A percentile compares a stretch with the other conserved stretches of the same genome.
phyloP scores from a whole-genome alignment of 2,888 invertebrate species.

The Andrena haemorrhoa region DNA sequence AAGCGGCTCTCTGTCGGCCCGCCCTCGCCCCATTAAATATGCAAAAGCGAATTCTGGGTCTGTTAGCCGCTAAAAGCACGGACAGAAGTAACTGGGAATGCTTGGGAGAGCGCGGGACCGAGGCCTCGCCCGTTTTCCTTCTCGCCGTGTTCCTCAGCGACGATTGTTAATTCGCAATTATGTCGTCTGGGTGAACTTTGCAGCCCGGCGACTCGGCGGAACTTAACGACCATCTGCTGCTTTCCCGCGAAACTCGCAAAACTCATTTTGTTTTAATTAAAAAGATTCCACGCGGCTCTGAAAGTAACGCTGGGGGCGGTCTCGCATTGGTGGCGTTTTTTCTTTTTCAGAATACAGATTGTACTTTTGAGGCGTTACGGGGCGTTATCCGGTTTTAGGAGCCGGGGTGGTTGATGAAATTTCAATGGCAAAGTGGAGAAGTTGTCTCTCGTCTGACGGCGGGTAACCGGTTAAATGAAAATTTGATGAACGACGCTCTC shows the following conservation, averaged over 20 bases:
- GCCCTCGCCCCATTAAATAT: conserved; percentile 34
- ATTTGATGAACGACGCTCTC: conserved; percentile 16
- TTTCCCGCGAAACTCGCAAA: no score
- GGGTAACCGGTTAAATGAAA: conserved; percentile 5
- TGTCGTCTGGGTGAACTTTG: conserved; percentile 11
- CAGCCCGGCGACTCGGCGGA: no score
- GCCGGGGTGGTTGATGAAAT: neutral
- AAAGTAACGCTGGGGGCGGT: no score
- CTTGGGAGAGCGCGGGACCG: neutral
- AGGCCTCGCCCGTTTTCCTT: neutral
- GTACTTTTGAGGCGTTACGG: no score
- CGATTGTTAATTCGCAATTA: conserved; percentile 38
- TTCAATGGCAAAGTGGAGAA: neutral
- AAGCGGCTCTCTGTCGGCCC: conserved; percentile 1
- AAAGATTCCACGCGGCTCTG: no score
- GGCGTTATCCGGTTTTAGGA: no score
- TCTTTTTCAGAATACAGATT: no score
- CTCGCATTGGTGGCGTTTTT: no score
- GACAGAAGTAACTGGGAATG: neutral
- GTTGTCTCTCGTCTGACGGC: neutral
- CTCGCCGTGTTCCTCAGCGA: neutral
- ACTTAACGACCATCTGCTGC: no score
- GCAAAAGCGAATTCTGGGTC: conserved; percentile 26
- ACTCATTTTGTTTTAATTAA: no score
- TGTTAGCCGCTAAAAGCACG: neutral